phyloP scores from a whole-genome alignment of 2,797 vertebrate genomes.

The Carduelis carduelis region DNA sequence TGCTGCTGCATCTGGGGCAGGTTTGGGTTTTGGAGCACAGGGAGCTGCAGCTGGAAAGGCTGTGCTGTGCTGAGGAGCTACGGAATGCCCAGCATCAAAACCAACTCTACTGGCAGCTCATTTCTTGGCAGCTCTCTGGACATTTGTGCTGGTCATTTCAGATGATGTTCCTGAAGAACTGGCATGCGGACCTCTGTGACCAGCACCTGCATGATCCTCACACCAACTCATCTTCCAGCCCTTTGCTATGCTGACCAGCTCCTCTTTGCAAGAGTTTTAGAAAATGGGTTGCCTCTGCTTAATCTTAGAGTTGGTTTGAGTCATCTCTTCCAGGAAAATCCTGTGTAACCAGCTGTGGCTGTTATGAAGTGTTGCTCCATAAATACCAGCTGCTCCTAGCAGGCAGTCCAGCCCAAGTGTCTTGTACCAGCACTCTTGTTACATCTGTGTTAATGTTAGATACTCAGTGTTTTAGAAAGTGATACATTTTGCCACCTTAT shows the following conservation, averaged over 20 bases:
- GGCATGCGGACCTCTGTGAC: accelerated
- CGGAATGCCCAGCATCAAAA: accelerated
- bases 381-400: constrained; percentile 19
- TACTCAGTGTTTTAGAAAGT: not conserved
- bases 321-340: constrained; percentile 31
- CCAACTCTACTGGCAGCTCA: not conserved
- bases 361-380: not conserved
- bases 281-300: not conserved
- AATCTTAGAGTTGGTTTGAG: not conserved
- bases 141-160: not conserved
- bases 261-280: not conserved
- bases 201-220: not conserved
- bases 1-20: not conserved
- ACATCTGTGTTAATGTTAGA: not conserved
- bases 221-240: not conserved
- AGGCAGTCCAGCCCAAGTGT: not conserved
- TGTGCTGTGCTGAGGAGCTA: accelerated
- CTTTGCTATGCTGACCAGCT: not conserved
- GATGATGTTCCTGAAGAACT: not conserved
- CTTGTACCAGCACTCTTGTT: not conserved
- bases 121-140: not conserved
- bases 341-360: constrained; percentile 44
- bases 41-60: not conserved
- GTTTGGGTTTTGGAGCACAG: not conserved
- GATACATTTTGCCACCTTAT: not conserved